Percentiles rank a stretch among this genome's conserved stretches.
Evolutionary conservation across 2,113 vertebrate genomes (phyloP).

Genomic region (Cebidichthys violaceus): DNA sequence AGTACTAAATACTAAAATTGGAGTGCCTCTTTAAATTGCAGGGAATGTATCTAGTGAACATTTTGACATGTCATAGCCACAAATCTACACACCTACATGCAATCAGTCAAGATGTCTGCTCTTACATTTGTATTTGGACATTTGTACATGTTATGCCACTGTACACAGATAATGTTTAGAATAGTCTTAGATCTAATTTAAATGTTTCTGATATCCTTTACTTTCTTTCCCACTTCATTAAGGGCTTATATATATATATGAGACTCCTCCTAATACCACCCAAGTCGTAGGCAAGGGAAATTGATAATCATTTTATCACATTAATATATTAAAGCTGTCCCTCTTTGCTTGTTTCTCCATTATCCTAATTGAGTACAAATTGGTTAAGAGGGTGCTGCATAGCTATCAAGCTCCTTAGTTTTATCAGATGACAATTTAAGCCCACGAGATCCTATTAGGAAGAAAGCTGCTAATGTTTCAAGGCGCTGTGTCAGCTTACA

Average conservation of each 20-base stretch:
- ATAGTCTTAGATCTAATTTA: slow-evolving; percentile 5
- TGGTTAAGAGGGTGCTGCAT: slow-evolving; percentile 92
- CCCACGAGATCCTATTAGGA: slow-evolving; percentile 90
- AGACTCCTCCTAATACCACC: slow-evolving; percentile 43
- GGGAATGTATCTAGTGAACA: not conserved
- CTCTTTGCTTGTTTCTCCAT: slow-evolving; percentile 92
- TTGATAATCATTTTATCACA: slow-evolving; percentile 91
- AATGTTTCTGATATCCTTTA: slow-evolving; percentile 14
- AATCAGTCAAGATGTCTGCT: not conserved
- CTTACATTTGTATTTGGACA: not conserved
- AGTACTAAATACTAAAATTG: not conserved
- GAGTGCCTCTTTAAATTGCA: not conserved
- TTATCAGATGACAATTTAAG: slow-evolving; percentile 93
- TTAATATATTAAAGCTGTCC: slow-evolving; percentile 92
- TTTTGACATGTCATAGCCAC: not conserved
- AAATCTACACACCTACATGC: not conserved
- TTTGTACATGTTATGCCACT: not conserved
- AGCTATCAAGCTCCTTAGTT: slow-evolving; percentile 91
- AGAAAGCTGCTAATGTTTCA: slow-evolving; percentile 90
- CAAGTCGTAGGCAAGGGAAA: slow-evolving; percentile 57
- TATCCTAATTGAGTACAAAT: slow-evolving; percentile 96
- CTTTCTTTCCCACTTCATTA: not conserved
- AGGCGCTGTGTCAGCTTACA: slow-evolving; percentile 94
- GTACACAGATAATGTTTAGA: not conserved
- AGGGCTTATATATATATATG: slow-evolving; percentile 33